Conservation (phyloP, 2,113 vertebrate species). For the Bujurquina vittata region DNA sequence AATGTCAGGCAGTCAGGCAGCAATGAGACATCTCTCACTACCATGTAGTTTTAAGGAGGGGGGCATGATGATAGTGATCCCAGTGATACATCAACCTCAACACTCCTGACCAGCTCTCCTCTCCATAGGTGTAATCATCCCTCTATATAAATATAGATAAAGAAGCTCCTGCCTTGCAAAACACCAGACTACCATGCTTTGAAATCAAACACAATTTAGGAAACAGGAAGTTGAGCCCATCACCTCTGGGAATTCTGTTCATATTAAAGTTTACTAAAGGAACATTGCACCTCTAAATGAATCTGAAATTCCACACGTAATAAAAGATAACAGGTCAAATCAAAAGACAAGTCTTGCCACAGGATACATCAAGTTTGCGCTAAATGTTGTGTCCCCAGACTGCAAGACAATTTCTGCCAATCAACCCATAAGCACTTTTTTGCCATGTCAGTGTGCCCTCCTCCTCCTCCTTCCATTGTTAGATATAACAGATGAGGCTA, state of each 20-base stretch:
- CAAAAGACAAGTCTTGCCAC: neutral
- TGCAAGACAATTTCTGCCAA: neutral
- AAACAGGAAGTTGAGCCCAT: neutral
- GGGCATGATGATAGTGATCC: conserved; percentile 19
- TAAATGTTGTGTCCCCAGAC: neutral
- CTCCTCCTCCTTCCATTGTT: neutral
- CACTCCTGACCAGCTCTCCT: neutral
- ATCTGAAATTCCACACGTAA: neutral
- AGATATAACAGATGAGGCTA: neutral
- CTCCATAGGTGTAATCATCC: neutral
- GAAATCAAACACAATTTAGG: neutral
- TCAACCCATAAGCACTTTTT: neutral
- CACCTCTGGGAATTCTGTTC: neutral
- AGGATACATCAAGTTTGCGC: neutral
- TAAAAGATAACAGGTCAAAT: neutral
- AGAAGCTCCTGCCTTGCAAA: neutral
- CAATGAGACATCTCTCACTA: conserved; percentile 8
- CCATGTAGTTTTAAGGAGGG: neutral
- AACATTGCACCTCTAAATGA: neutral
- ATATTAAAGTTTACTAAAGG: neutral
- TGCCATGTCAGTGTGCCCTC: neutral
- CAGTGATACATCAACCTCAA: neutral
- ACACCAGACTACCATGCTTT: neutral
- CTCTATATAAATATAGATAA: neutral
- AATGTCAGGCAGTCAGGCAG: conserved; percentile 13